Conservation (phyloP, 2,888 invertebrate genomes). For the Drosophila kambysellisi region DNA sequence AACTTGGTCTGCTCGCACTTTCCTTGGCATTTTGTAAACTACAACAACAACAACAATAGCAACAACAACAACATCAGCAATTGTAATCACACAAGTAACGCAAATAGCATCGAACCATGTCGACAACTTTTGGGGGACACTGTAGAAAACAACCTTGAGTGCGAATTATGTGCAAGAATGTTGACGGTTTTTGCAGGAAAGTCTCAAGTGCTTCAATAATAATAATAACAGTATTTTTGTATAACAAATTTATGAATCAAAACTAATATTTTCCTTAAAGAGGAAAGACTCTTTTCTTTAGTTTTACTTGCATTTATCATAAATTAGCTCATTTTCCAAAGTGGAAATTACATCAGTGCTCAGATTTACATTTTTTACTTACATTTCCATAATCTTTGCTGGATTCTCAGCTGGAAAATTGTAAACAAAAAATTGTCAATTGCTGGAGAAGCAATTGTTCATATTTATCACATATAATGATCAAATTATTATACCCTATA, state of each 20-base stretch:
- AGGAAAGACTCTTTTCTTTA: too few species aligned
- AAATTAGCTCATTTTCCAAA: too few species aligned
- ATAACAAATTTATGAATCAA: background rate
- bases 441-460: background rate
- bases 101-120: slow-evolving; percentile 28
- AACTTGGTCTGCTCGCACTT: slow-evolving; percentile 34
- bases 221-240: background rate
- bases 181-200: background rate
- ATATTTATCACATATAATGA: background rate
- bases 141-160: slow-evolving; percentile 16
- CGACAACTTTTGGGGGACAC: slow-evolving; percentile 10
- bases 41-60: slow-evolving; percentile 3
- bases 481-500: slow-evolving; percentile 5
- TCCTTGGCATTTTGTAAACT: slow-evolving; percentile 39
- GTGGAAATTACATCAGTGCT: too few species aligned
- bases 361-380: too few species aligned
- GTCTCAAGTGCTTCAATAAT: too few species aligned
- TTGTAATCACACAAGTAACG: slow-evolving; percentile 16
- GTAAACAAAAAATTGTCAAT: background rate
- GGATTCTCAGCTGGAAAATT: background rate
- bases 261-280: background rate
- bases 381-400: background rate
- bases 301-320: background rate
- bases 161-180: slow-evolving; percentile 1
- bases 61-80: background rate